These are phyloP conservation scores for Drosophila suboccidentalis DNA, from an alignment of 2,888 invertebrate genomes.

Conservation along the genomic window DNA sequence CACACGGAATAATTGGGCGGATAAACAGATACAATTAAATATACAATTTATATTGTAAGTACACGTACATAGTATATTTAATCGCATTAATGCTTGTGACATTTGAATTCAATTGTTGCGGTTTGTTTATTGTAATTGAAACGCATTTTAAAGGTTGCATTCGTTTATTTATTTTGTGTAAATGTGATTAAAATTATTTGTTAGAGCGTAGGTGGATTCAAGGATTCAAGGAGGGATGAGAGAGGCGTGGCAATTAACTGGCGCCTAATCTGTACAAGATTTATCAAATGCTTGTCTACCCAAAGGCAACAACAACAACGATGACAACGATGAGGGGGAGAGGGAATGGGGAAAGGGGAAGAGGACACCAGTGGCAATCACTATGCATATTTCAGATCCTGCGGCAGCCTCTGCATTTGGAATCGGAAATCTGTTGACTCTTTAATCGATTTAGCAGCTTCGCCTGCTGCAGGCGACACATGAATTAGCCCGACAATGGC, in stretches of 20 bases:
- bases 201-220: neutral
- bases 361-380: neutral
- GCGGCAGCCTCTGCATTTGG: constrained; percentile 35
- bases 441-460: constrained; percentile 75
- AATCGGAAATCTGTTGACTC: constrained; percentile 62
- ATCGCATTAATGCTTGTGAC: constrained; percentile 25
- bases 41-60: constrained; percentile 7
- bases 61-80: constrained; percentile 13
- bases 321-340: neutral
- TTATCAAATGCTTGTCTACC: constrained; percentile 19
- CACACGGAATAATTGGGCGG: constrained; percentile 34
- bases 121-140: constrained; percentile 57
- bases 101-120: constrained; percentile 61
- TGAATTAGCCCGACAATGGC: constrained; percentile 78
- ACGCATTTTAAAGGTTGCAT: constrained; percentile 44
- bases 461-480: constrained; percentile 75
- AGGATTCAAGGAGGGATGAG: neutral
- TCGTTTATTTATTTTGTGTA: constrained; percentile 34
- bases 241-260: constrained; percentile 31
- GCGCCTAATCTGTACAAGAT: constrained; percentile 37
- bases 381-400: constrained; percentile 46
- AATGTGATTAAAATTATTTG: constrained; percentile 14
- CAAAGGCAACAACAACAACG: constrained; percentile 6
- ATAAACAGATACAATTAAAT: constrained; percentile 7
- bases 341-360: too few relatives aligned